Evolutionary conservation across 37 sponge, comb jelly and placozoan genomes (phyloP).

Genomic region (Ianthella basta): DNA sequence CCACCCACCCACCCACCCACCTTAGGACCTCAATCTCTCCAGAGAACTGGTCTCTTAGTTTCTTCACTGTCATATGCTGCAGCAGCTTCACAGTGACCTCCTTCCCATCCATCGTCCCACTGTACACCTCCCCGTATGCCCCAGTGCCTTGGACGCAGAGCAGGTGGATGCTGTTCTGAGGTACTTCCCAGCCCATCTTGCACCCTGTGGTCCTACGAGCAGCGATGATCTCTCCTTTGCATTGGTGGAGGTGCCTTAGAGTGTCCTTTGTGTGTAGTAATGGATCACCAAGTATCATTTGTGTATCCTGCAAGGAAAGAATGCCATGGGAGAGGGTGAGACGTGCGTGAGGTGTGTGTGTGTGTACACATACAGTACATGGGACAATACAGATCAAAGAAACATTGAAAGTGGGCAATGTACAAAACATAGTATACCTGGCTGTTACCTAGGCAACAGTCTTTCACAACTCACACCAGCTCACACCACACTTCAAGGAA

Average conservation of each 20-base stretch:
- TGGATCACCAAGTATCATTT: not conserved
- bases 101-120: slow-evolving; percentile 50
- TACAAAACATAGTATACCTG: not conserved
- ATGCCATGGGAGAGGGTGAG: too few relatives aligned
- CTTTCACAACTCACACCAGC: too few relatives aligned
- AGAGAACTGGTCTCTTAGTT: slow-evolving; percentile 46
- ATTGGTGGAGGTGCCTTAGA: not conserved
- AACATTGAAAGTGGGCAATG: too few relatives aligned
- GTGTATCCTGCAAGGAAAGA: too few relatives aligned
- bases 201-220: not conserved
- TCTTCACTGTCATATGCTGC: slow-evolving; percentile 33
- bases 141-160: slow-evolving; percentile 46
- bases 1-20: too few relatives aligned
- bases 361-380: too few relatives aligned
- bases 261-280: not conserved
- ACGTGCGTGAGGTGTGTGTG: too few relatives aligned
- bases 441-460: too few relatives aligned
- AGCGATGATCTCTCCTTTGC: slow-evolving; percentile 13
- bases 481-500: too few relatives aligned
- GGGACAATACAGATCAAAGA: too few relatives aligned
- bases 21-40: slow-evolving; percentile 61
- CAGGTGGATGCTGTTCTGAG: slow-evolving; percentile 35
- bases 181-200: slow-evolving; percentile 48
- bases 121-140: slow-evolving; percentile 55
- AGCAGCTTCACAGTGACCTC: slow-evolving; percentile 64